These are phyloP conservation scores for Dasyornis broadbenti DNA, from an alignment of 2,113 vertebrate genomes.

Conservation along the genomic window DNA sequence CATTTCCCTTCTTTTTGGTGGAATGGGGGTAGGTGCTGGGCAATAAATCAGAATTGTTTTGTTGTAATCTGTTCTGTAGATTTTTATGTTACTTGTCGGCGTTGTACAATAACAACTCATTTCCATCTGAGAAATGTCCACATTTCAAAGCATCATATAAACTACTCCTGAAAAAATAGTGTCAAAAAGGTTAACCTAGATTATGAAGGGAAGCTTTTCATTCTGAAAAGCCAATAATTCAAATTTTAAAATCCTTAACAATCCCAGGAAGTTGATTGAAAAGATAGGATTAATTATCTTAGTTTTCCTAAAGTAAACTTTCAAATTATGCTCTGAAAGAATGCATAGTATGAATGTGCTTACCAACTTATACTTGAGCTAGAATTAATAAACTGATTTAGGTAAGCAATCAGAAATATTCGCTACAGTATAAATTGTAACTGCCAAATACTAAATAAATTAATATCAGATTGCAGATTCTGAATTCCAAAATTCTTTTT, in stretches of 20 bases:
- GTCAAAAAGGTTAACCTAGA: background rate
- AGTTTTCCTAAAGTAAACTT: background rate
- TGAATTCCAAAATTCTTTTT: background rate
- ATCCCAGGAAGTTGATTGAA: background rate
- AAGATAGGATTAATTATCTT: background rate
- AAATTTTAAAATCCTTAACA: background rate
- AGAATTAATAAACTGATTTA: background rate
- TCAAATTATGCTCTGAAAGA: background rate
- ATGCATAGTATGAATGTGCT: background rate
- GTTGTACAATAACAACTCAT: background rate
- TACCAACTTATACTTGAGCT: background rate
- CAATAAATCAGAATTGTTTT: background rate
- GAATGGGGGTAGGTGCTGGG: accelerated
- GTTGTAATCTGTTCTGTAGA: background rate
- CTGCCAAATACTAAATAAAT: background rate
- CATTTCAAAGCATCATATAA: background rate
- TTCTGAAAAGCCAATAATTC: background rate
- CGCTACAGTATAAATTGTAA: background rate
- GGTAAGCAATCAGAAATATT: background rate
- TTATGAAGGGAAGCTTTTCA: background rate
- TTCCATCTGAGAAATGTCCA: background rate
- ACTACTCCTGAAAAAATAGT: background rate
- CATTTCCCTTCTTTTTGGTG: background rate
- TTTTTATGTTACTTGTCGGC: background rate
- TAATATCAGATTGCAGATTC: background rate